Evolutionary conservation across 2,113 vertebrate genomes (phyloP).

Genomic region (Thalassarche chlororhynchos): DNA sequence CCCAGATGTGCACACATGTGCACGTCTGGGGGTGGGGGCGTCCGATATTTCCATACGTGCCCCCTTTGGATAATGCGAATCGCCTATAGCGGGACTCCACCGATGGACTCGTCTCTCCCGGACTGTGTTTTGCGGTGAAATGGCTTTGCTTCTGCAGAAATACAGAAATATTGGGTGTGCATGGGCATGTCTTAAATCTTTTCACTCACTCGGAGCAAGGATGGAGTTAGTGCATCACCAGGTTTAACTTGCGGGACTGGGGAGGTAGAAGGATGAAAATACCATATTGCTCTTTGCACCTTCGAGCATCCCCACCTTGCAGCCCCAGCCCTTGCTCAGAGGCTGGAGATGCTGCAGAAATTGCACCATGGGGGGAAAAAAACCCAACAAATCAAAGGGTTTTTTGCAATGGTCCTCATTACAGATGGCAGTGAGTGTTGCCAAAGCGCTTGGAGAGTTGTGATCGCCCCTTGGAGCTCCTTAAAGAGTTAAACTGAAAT

Average conservation of each 20-base stretch:
- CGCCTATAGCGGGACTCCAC: accelerated
- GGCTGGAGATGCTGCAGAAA: background rate
- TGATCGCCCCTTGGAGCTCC: background rate
- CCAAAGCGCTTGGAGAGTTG: background rate
- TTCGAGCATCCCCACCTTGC: background rate
- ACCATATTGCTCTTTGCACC: accelerated
- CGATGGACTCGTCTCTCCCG: accelerated
- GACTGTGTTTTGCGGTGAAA: accelerated
- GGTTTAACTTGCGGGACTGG: background rate
- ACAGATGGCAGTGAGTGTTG: background rate
- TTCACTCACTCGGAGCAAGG: background rate
- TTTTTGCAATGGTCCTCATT: background rate
- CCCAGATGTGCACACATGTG: background rate
- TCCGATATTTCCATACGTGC: accelerated
- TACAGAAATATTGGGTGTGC: accelerated
- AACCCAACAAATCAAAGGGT: background rate
- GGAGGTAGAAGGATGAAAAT: background rate
- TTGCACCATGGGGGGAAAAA: background rate
- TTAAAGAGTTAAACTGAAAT: background rate
- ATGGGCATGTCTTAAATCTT: accelerated
- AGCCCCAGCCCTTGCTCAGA: too few relatives aligned
- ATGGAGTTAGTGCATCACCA: background rate
- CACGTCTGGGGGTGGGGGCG: accelerated
- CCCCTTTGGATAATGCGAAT: background rate
- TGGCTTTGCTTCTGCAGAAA: background rate